Base-by-base conservation (phyloP, 2,888 invertebrate species). In the Pseudoips prasinana region DNA sequence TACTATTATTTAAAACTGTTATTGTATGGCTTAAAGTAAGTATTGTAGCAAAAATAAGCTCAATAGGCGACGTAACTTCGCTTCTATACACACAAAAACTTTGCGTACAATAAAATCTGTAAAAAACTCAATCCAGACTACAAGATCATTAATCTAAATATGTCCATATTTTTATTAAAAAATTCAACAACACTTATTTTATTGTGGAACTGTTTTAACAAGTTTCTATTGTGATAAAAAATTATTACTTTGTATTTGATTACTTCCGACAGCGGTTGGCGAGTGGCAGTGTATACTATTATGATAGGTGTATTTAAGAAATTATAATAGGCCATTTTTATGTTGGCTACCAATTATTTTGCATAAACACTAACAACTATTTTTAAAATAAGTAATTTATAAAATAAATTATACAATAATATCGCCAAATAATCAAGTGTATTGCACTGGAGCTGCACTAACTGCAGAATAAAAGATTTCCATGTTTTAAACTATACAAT, bases 151-250 rank as follows among this genome's bases (percentile, higher is more conserved):
- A 75, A 67, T 87, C 82, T 87, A 83, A 58, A 83, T 86, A 84
- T 80, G 81, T 81, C 76, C 66, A 81, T 85, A 77, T 78, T 82
- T 83, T 86, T 83, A 55, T 55, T 86, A 85, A 86, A 85, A 86
- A 83, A 86, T 84, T 84, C 79, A 88, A 87, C 86, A 88, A 87
- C 80, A 77, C 87, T 88, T 88, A 87, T 66, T 82, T 87, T 85
- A 87, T 62, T 70, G 80, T 75, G 86, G 85, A 85, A 85, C 83
- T 84, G 84, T 81, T 72, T 57, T 19, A 87, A 87, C 85, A 85
- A 87, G 84, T 84, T 70, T 79, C 75, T 85, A 83, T 84, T 87
- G 85, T 72, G 72, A 69, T 77, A 78, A 67, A 81, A 83, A 86
- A 78, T 55, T 37, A 71, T 68, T 64, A 46, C 45, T 45, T 53